Evolutionary conservation across 2,113 vertebrate species (phyloP).

Genomic region (Ptilonorhynchus violaceus): DNA sequence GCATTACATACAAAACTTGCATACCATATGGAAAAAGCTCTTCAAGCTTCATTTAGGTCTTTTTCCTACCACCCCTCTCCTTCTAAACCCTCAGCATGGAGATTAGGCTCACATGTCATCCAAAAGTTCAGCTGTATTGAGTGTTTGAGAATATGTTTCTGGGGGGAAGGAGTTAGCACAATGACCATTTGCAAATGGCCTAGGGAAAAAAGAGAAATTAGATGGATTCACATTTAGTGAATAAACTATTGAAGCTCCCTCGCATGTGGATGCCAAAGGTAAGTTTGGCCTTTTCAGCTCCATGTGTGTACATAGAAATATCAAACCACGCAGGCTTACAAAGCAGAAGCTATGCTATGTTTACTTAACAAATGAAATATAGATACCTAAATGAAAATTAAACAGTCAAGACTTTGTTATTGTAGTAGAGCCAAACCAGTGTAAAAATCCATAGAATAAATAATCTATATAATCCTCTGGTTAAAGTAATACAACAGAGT

Average conservation of each 20-base stretch:
- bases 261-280: not conserved
- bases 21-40: not conserved
- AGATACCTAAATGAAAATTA: slow-evolving; percentile 49
- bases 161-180: not conserved
- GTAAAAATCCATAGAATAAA: slow-evolving; percentile 53
- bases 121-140: not conserved
- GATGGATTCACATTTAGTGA: not conserved
- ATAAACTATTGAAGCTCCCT: not conserved
- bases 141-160: not conserved
- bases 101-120: not conserved
- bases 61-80: not conserved
- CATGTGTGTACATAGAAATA: not conserved
- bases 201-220: not conserved
- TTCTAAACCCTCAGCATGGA: not conserved
- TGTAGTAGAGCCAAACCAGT: slow-evolving; percentile 29
- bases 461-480: slow-evolving; percentile 19
- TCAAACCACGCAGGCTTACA: slow-evolving; percentile 6
- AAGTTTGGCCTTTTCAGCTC: not conserved
- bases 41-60: not conserved
- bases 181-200: not conserved
- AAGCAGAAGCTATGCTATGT: not conserved
- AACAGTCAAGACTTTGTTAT: slow-evolving; percentile 36
- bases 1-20: not conserved
- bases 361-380: slow-evolving; percentile 46
- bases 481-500: slow-evolving; percentile 27